phyloP scores from a whole-genome alignment of 2,797 vertebrate species.

The Siniperca scherzeri region DNA sequence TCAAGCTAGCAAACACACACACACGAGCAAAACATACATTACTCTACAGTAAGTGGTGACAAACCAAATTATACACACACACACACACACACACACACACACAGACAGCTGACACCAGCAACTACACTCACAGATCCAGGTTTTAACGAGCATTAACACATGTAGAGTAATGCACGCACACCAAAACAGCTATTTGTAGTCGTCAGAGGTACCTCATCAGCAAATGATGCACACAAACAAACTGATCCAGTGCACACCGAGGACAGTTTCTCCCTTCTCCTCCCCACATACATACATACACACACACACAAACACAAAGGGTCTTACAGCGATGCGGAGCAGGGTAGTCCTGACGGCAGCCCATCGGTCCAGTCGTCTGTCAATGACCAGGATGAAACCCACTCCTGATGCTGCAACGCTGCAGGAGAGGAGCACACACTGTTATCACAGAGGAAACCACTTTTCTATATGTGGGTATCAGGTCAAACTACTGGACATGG shows the following conservation, averaged over 20 bases:
- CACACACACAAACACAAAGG: neutral
- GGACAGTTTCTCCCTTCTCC: neutral
- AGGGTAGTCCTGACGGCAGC: conserved; percentile 94
- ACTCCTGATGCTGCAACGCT: conserved; percentile 92
- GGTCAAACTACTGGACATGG: neutral
- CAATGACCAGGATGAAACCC: conserved; percentile 97
- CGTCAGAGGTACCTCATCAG: conserved; percentile 25
- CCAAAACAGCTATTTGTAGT: conserved; percentile 48
- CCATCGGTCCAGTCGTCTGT: conserved; percentile 97
- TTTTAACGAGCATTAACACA: conserved; percentile 36
- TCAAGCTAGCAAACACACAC: neutral
- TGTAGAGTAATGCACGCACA: conserved; percentile 13
- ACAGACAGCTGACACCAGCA: conserved; percentile 58
- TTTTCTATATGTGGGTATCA: conserved; percentile 9
- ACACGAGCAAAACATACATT: conserved; percentile 52
- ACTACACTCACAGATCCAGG: conserved; percentile 32
- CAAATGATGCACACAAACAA: conserved; percentile 24
- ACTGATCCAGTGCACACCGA: neutral
- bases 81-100: neutral
- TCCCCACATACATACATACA: neutral
- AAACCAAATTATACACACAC: conserved; percentile 57
- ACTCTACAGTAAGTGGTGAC: conserved; percentile 26
- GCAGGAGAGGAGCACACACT: conserved; percentile 56
- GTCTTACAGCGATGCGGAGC: conserved; percentile 94
- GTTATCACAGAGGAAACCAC: conserved; percentile 29